A percentile compares a stretch with the other conserved stretches of the same genome.
Conservation (phyloP, 2,113 vertebrate genomes). For the Diadophis punctatus region DNA sequence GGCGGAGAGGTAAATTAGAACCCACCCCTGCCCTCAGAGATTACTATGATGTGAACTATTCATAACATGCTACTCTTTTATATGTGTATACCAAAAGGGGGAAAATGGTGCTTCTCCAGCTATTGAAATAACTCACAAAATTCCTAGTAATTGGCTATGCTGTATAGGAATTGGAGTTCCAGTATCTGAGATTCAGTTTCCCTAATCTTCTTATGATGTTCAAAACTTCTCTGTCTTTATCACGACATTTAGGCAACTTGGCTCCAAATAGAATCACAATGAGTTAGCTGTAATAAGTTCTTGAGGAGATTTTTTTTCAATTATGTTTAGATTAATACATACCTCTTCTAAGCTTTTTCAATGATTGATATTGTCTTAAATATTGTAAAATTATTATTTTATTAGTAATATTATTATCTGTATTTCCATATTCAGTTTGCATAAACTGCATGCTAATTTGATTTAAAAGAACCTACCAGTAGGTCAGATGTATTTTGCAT, state of each 20-base stretch:
- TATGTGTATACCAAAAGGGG: background rate
- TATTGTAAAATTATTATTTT: background rate
- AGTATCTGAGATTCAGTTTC: background rate
- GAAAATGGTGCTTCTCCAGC: background rate
- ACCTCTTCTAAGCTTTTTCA: background rate
- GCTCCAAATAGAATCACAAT: slow-evolving; percentile 11
- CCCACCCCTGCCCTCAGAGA: background rate
- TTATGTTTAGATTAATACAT: slow-evolving; percentile 22
- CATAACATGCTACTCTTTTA: slow-evolving; percentile 1
- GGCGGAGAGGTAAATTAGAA: too few relatives aligned
- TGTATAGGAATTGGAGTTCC: background rate
- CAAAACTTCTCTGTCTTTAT: background rate
- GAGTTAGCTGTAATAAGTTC: background rate
- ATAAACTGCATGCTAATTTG: background rate
- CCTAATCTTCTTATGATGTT: background rate
- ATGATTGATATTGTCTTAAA: background rate
- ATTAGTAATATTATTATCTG: background rate
- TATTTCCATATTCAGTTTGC: background rate
- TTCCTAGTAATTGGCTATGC: background rate
- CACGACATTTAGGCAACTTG: slow-evolving; percentile 2
- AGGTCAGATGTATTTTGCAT: background rate
- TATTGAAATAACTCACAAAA: background rate
- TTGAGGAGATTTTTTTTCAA: slow-evolving; percentile 5
- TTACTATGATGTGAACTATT: background rate
- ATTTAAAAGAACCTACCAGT: background rate